Evolutionary conservation across 2,113 vertebrate species (phyloP), one percentile per base, ranked within the genome.

Genomic region (Sitta europaea): DNA sequence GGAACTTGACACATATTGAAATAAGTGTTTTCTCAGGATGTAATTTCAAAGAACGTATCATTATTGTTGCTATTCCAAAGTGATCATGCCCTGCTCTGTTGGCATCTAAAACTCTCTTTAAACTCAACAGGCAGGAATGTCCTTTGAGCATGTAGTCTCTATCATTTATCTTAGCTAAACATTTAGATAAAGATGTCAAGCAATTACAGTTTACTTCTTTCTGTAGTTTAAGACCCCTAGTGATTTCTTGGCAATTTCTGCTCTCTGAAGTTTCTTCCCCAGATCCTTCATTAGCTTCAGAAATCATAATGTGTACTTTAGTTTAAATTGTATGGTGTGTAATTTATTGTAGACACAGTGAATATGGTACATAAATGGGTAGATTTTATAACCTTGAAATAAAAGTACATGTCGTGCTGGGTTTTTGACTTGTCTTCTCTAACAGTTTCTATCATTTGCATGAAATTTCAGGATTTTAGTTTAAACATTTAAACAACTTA

Each of bases 321-420:
- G 29, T 84, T 94, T 80, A 91, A 92, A 95, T 85, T 91, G 55
- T 58, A 76, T 42, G 27, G 29, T 7, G 25, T 61, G 63, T 78
- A 92, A 92, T 85, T 85, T 95, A 79, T 68, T 72, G 27, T 42
- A 79, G 57, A 63, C 48, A 78, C 31, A 75, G 6, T 3, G 4
- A 85, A 55, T 53, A 67, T 55, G 51, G 47, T 48, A 43, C 40
- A 48, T 90, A 89, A 92, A 84, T 40, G 33, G 27, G 36, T 71
- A 63, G 48, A 8, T 85, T 89, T 93, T 90, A 68, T 68, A 94
- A 88, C 66, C 85, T 96, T 84, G 61, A 87, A 53, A 75, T 65
- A 82, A 85, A 91, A 90, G 47, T 38, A 48, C 21, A 33, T 76
- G 38, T 76, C 70, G 31, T 73, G 53, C 72, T 94, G 83, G 1